phyloP scores from a whole-genome alignment of 1,140 invertebrate genomes.

The Eupeodes corollae region DNA sequence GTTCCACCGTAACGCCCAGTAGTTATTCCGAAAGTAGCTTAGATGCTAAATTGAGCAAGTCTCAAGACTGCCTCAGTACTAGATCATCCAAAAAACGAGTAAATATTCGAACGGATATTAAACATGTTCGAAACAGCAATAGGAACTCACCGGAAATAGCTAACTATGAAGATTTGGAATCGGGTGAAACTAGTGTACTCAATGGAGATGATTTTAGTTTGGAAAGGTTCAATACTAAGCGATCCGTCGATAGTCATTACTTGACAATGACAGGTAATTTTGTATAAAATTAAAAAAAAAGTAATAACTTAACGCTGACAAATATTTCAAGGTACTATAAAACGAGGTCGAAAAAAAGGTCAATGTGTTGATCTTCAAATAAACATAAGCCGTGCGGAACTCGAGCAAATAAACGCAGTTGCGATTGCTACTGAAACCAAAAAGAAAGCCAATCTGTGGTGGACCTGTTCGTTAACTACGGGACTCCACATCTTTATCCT shows the following conservation, averaged over 20 bases:
- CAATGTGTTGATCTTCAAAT: conserved; percentile 61
- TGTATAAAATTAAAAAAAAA: not conserved
- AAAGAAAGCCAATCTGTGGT: conserved; percentile 43
- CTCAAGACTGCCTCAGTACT: conserved; percentile 38
- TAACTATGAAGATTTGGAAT: conserved; percentile 33
- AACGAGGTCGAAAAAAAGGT: conserved; percentile 58
- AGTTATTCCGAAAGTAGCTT: conserved; percentile 35
- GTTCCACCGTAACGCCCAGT: conserved; percentile 32
- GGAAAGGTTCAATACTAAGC: conserved; percentile 41
- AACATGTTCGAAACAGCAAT: conserved; percentile 17
- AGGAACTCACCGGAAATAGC: conserved; percentile 28
- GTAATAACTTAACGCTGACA: not conserved
- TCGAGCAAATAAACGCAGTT: conserved; percentile 52
- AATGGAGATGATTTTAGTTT: conserved; percentile 40
- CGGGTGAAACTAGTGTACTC: conserved; percentile 40
- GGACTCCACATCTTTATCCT: conserved; percentile 57
- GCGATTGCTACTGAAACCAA: conserved; percentile 47
- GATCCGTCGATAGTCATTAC: conserved; percentile 41
- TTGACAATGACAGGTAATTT: conserved; percentile 46
- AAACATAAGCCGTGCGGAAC: conserved; percentile 55
- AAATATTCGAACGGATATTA: conserved; percentile 43
- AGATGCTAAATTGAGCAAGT: conserved; percentile 32
- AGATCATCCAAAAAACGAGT: conserved; percentile 47
- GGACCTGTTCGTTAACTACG: conserved; percentile 45
- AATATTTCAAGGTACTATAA: conserved; percentile 47